Percentiles rank a stretch among this genome's conserved stretches.
These are phyloP conservation scores for Caenorhabditis sp. DNA, from an alignment of 2,888 invertebrate genomes.

Conservation along the genomic window DNA sequence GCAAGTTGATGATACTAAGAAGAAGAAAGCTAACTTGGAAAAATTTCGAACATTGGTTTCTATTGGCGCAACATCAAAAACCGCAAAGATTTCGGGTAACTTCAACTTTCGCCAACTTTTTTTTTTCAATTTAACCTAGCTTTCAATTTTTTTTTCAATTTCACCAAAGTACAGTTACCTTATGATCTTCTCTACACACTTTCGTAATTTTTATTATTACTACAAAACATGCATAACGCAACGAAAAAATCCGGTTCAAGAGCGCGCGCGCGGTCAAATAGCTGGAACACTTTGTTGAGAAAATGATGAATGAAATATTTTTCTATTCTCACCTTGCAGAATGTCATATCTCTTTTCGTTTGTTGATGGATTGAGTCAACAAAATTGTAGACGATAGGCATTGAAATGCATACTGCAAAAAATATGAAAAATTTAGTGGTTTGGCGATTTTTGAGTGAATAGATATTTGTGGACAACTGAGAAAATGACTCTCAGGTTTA, in stretches of 20 bases:
- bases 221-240: neutral
- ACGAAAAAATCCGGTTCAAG: slow-evolving; percentile 6
- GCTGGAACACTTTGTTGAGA: neutral
- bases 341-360: slow-evolving; percentile 66
- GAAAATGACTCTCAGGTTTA: too few species aligned
- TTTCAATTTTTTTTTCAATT: too few species aligned
- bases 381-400: slow-evolving; percentile 71
- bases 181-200: neutral
- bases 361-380: slow-evolving; percentile 69
- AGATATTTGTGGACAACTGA: too few species aligned
- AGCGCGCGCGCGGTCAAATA: neutral
- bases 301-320: slow-evolving; percentile 7
- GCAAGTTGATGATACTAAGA: too few species aligned
- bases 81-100: too few species aligned
- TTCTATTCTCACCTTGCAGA: slow-evolving; percentile 65
- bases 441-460: neutral
- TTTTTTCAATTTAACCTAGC: too few species aligned
- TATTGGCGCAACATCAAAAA: too few species aligned
- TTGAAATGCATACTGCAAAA: slow-evolving; percentile 66
- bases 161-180: neutral
- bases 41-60: too few species aligned
- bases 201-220: neutral
- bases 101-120: too few species aligned
- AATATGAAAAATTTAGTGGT: neutral
- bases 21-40: too few species aligned